Evolutionary conservation across 2,113 vertebrate genomes (phyloP).

Genomic region (Macquaria ambigua): DNA sequence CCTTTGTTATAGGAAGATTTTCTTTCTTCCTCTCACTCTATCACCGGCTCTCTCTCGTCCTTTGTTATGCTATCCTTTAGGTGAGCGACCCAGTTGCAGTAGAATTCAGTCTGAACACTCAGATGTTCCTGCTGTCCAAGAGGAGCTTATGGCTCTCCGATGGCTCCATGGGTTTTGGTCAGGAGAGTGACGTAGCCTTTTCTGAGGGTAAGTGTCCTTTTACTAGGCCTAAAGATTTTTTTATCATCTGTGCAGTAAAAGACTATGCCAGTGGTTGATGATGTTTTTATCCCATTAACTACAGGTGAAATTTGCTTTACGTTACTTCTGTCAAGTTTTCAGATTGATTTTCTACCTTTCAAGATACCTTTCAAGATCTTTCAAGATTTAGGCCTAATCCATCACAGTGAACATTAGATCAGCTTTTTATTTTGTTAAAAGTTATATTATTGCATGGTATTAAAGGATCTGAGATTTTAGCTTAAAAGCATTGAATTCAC

Average conservation of each 20-base stretch:
- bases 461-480: neutral
- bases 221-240: neutral
- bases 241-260: neutral
- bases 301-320: neutral
- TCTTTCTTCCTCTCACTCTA: neutral
- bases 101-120: conserved; percentile 96
- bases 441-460: neutral
- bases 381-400: neutral
- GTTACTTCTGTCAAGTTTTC: neutral
- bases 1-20: neutral
- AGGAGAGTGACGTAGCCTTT: conserved; percentile 92
- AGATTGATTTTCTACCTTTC: neutral
- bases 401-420: neutral
- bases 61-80: conserved; percentile 72
- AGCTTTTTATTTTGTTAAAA: neutral
- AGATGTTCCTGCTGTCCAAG: conserved; percentile 93
- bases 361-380: too few relatives aligned
- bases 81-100: conserved; percentile 96
- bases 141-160: conserved; percentile 94
- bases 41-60: neutral
- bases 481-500: neutral
- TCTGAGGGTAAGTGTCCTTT: conserved; percentile 87
- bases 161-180: conserved; percentile 93
- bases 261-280: neutral
- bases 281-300: neutral